phyloP scores from a whole-genome alignment of 2,888 invertebrate genomes.

The Drosophila testacea region DNA sequence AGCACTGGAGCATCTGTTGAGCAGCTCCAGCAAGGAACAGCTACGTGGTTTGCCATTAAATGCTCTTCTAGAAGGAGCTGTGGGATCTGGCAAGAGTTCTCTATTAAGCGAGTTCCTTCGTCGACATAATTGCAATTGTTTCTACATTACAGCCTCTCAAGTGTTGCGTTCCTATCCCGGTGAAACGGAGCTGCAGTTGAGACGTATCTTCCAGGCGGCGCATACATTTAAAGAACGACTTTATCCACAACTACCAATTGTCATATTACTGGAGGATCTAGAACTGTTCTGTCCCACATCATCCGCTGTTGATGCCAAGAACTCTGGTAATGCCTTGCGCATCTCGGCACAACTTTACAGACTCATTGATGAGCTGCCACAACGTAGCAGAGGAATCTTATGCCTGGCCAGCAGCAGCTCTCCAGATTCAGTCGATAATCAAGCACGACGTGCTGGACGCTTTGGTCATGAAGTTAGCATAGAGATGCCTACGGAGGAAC shows the following conservation, averaged over 20 bases:
- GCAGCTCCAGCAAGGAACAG: conserved; percentile 14
- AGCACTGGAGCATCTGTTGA: conserved; percentile 72
- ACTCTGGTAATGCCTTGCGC: conserved; percentile 83
- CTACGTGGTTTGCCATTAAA: conserved; percentile 62
- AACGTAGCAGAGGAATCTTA: conserved; percentile 81
- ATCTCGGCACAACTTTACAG: conserved; percentile 85
- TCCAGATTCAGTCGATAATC: conserved; percentile 85
- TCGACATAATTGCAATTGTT: conserved; percentile 85
- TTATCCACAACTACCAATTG: conserved; percentile 74
- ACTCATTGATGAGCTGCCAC: conserved; percentile 86
- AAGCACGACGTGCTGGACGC: conserved; percentile 86
- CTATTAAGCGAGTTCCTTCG: conserved; percentile 86
- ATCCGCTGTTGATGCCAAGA: conserved; percentile 43
- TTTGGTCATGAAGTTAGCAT: conserved; percentile 87
- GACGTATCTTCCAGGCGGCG: conserved; percentile 85
- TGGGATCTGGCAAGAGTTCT: conserved; percentile 87
- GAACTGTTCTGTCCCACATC: conserved; percentile 85
- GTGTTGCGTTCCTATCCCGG: conserved; percentile 86
- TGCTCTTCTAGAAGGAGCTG: conserved; percentile 85
- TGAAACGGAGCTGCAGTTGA: conserved; percentile 86
- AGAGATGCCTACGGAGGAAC: conserved; percentile 85
- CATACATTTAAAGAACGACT: conserved; percentile 75
- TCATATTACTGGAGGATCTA: conserved; percentile 85
- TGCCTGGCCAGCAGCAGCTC: conserved; percentile 87
- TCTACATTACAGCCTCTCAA: conserved; percentile 85